Conservation (phyloP, 1,140 invertebrate species). For the Zaprionus nigranus region DNA sequence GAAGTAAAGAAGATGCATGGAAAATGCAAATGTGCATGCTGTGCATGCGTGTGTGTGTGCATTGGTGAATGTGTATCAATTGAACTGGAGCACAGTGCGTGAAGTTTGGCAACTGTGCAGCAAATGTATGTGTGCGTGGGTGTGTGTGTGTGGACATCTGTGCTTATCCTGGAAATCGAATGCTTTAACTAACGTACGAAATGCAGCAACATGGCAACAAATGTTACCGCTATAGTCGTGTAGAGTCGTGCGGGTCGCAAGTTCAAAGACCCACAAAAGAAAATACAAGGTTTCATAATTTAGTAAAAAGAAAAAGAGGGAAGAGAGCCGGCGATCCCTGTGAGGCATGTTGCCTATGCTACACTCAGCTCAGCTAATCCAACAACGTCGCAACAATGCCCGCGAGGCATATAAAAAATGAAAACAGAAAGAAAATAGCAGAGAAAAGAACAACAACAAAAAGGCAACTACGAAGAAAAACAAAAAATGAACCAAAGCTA, state of each 20-base stretch:
- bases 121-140: not conserved
- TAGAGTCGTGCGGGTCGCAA: not conserved
- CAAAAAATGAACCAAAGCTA: conserved; percentile 16
- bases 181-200: conserved; percentile 11
- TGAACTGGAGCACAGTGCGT: conserved; percentile 27
- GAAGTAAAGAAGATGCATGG: conserved; percentile 3
- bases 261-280: conserved; percentile 24
- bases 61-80: not conserved
- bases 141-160: not conserved
- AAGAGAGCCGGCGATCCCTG: not conserved
- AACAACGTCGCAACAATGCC: conserved; percentile 26
- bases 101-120: conserved; percentile 29
- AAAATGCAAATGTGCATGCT: not conserved
- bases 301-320: not conserved
- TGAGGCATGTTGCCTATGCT: not conserved
- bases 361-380: conserved; percentile 13
- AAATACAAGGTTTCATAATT: conserved; percentile 4
- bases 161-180: not conserved
- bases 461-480: conserved; percentile 21
- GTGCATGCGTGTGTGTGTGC: not conserved
- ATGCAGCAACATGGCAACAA: conserved; percentile 15
- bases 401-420: conserved; percentile 36
- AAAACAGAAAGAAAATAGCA: conserved; percentile 4
- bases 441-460: conserved; percentile 16
- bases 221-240: not conserved